A percentile compares a stretch with the other conserved stretches of the same genome.
Conservation (phyloP, 2,113 vertebrate genomes). For the zebrafish (Danio rerio) region GRCz12tu NC_133179.1:12386001-12386500, state of each 20-base stretch:
- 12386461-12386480: conserved; percentile 42
- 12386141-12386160: conserved; percentile 23
- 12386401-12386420: conserved; percentile 63
- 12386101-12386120: not conserved
- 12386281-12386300: conserved; percentile 73
- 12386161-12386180: conserved; percentile 40
- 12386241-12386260: conserved; percentile 73
- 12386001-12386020: too few species aligned
- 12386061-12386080: not conserved
- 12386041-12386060: too few species aligned
- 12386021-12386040: too few species aligned
- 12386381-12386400: conserved; percentile 62
- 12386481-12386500: conserved; percentile 54
- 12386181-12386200: conserved; percentile 47
- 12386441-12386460: conserved; percentile 57
- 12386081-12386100: not conserved
- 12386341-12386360: conserved; percentile 79
- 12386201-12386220: conserved; percentile 62
- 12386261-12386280: conserved; percentile 65
- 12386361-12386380: conserved; percentile 67
- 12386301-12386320: conserved; percentile 74
- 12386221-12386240: conserved; percentile 65
- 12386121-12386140: not conserved
- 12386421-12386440: conserved; percentile 73
- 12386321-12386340: conserved; percentile 70